A percentile compares a stretch with the other conserved stretches of the same genome.
These are phyloP conservation scores for Chalcis sispes DNA, from an alignment of 2,888 invertebrate species.

Conservation along the genomic window DNA sequence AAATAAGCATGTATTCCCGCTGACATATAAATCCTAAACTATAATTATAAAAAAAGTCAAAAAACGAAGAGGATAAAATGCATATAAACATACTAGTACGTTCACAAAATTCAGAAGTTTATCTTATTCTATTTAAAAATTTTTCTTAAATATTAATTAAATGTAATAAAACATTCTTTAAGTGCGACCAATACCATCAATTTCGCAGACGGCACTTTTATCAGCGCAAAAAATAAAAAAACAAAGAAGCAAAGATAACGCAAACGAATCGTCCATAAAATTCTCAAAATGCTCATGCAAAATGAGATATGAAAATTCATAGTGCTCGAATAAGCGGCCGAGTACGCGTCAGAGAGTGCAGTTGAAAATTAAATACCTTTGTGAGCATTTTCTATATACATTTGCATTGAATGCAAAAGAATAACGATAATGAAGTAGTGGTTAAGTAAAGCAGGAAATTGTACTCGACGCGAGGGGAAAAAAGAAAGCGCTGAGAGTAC, in stretches of 20 bases:
- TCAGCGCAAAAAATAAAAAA: too few relatives aligned
- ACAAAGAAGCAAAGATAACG: not conserved
- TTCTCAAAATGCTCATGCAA: slow-evolving; percentile 15
- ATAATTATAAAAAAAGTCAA: too few relatives aligned
- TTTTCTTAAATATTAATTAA: too few relatives aligned
- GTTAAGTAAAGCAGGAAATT: slow-evolving; percentile 49
- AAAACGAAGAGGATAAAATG: too few relatives aligned
- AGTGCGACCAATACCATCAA: not conserved
- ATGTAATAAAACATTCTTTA: too few relatives aligned
- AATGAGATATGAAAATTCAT: not conserved
- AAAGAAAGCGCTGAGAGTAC: not conserved
- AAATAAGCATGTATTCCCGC: too few relatives aligned
- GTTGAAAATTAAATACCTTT: slow-evolving; percentile 44
- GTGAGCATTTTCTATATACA: slow-evolving; percentile 24
- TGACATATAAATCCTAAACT: too few relatives aligned
- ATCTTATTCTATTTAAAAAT: too few relatives aligned
- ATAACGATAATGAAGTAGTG: slow-evolving; percentile 37
- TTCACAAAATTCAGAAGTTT: too few relatives aligned
- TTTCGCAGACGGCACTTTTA: not conserved
- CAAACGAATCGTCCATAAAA: slow-evolving; percentile 8
- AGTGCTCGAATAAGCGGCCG: not conserved
- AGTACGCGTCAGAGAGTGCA: not conserved
- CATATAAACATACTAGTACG: too few relatives aligned
- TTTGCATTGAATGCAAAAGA: not conserved
- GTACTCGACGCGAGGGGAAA: not conserved